A percentile compares a stretch with the other conserved stretches of the same genome.
Evolutionary conservation across 2,113 vertebrate genomes (phyloP).

Genomic region (Rhinopomastus cyanomelas): DNA sequence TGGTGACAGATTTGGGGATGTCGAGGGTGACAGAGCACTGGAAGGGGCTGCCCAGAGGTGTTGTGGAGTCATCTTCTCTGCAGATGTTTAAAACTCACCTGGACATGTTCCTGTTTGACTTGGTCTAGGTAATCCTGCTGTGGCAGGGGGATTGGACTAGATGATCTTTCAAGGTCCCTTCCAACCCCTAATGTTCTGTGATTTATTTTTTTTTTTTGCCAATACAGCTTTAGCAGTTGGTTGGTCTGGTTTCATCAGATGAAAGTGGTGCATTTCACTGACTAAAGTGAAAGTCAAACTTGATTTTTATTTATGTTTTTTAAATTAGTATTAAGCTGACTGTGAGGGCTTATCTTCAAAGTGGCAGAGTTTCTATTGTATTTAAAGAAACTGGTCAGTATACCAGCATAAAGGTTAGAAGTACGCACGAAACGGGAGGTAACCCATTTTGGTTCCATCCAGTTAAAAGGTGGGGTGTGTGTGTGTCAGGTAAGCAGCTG

Average conservation of each 20-base stretch:
- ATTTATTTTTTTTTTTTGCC: too few species aligned
- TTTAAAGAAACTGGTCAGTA: constrained; percentile 79
- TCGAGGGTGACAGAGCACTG: too few species aligned
- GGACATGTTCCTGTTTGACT: too few species aligned
- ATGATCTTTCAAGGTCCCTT: too few species aligned
- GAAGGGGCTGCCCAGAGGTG: too few species aligned
- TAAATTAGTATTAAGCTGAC: constrained; percentile 76
- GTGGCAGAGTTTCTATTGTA: constrained; percentile 95
- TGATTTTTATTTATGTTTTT: background rate
- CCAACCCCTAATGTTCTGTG: too few species aligned
- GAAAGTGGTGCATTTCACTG: background rate
- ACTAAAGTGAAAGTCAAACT: background rate
- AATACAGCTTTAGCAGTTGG: background rate
- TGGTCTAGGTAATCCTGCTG: too few species aligned
- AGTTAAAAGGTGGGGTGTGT: accelerated
- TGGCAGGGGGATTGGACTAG: too few species aligned
- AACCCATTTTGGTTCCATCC: background rate
- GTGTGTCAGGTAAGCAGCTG: background rate
- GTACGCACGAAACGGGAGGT: background rate
- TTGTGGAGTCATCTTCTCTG: too few species aligned
- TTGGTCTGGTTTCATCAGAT: background rate
- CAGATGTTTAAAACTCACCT: too few species aligned
- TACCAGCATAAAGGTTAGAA: constrained; percentile 73
- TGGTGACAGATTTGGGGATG: too few species aligned
- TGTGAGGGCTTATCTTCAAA: constrained; percentile 98